Evolutionary conservation across 2,888 invertebrate species (phyloP), one percentile per base, ranked within the genome.

Genomic region (Lamellibrachia columna): DNA sequence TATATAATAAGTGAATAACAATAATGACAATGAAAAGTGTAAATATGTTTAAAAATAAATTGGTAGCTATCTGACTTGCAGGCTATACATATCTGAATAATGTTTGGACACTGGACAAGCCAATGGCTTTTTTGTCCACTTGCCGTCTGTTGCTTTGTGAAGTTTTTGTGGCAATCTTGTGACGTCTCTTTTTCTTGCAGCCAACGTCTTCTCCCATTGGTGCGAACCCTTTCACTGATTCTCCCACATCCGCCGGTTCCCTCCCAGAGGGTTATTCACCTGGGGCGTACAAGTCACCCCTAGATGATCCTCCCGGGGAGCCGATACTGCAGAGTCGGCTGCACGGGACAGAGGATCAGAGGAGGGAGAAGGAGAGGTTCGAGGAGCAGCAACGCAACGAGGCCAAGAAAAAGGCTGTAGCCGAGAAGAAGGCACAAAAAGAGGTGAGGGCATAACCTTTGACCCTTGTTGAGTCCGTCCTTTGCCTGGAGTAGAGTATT

Each of bases 311-410:
- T 53, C 28, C 90, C 7, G 53, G 28, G 53, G 53, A 28, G 22
- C 40, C 52, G 2, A 90, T 53, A 52, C 90, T 8, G 60, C 93
- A 1, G 93, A 93, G 15, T 92, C 93, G 8, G 92, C 93, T 90
- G 93, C 93, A 40, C 92, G n/a, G 95, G 94, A 95, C 93, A 93
- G 95, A 95, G 9, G 94, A 95, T 52, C 96, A 96, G 94, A 94
- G 95, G 53, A 55, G 90, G 75, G 92, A 93, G n/a, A 94, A 93
- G 90, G 55, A 93, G 3, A 22, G 92, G 15, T 94, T 93, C 92
- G 93, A 94, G 90, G 93, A 93, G 90, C 93, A 94, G 58, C 93
- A 94, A 92, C 91, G 94, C n/a, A 91, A 92, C 7, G 93, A 94
- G 60, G 94, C 93, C 11, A 58, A 91, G 90, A 93, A 93, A 40